Conservation (phyloP, 2,797 vertebrate species). For the Spondyliosoma cantharus region DNA sequence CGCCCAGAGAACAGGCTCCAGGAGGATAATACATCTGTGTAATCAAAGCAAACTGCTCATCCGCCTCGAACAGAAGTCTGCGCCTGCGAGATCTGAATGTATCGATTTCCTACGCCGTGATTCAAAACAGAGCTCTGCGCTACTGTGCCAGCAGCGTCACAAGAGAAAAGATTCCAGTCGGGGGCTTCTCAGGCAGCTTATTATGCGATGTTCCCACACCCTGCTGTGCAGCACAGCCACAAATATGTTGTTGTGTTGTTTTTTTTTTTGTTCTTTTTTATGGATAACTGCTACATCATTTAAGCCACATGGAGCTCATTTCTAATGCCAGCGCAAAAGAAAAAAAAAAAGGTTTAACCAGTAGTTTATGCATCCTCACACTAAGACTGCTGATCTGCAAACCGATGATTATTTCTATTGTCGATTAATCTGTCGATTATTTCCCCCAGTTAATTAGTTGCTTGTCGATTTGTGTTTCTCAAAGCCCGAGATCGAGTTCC, state of each 20-base stretch:
- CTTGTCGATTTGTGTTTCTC: no score
- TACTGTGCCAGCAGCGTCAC: slow-evolving; percentile 31
- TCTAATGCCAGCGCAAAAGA: slow-evolving; percentile 52
- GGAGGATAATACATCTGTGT: slow-evolving; percentile 21
- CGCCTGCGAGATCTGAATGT: slow-evolving; percentile 9
- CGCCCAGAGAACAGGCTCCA: slow-evolving; percentile 5
- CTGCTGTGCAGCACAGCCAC: slow-evolving; percentile 50
- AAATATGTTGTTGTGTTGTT: slow-evolving; percentile 59
- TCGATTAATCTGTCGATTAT: no score
- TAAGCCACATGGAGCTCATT: slow-evolving; percentile 36
- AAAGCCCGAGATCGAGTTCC: no score
- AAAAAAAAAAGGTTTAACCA: slow-evolving; percentile 37
- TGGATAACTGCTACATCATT: slow-evolving; percentile 43
- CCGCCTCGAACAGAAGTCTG: slow-evolving; percentile 48
- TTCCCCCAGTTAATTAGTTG: no score
- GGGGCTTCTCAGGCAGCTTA: slow-evolving; percentile 36
- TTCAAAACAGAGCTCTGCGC: slow-evolving; percentile 44
- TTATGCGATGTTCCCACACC: slow-evolving; percentile 55
- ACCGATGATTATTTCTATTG: no score
- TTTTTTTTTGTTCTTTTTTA: slow-evolving; percentile 23
- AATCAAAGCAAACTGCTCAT: slow-evolving; percentile 37
- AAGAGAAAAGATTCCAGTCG: slow-evolving; percentile 42
- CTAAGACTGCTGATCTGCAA: no score
- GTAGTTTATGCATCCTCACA: slow-evolving; percentile 19
- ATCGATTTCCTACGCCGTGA: slow-evolving; percentile 70